Evolutionary conservation across 2,797 vertebrate species (phyloP), one percentile per base, ranked within the genome.

Genomic region (Alauda arvensis): DNA sequence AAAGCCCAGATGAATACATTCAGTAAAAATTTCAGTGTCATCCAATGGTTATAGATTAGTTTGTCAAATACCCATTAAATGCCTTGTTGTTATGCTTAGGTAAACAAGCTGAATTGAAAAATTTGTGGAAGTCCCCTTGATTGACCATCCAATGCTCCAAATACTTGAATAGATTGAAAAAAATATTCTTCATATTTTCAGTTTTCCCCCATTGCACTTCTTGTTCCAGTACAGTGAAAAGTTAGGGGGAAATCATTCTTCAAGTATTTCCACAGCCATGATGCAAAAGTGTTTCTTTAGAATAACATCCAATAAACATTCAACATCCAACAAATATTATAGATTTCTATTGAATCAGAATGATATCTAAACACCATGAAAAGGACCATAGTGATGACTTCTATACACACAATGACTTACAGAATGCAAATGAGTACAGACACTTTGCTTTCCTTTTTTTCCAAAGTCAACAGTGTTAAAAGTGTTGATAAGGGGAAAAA

Each of bases 321-420:
- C 8, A 43, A 49, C 3, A 52, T 33, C n/a, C 46, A 52, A 39
- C 5, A 39, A 66, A 5, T 34, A 70, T 31, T 84, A 76, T 26
- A 76, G 6, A n/a, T 33, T 14, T 39, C 16, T 33, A 1, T 33
- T 6, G 2, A 51, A 51, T 37, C 39, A 75, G 48, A 71, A 59
- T 10, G 3, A 18, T 29, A 51, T 1, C 11, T 46, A n/a, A 77
- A 77, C 25, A 29, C 19, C 3, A 0, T 52, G 51, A 70, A 49
- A 84, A 70, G 4, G 18, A 86, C 39, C 10, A 9, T 9, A 49
- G 21, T 14, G 37, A 43, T 56, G 37, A 63, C 46, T 74, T 74
- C 34, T 49, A 39, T 28, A 21, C 12, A 29, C 13, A 12, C 0
- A 0, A 37, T 48, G n/a, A 70, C 14, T 65, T 71, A 34, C 0